Conservation (phyloP, 2,113 vertebrate species). For the Cercocebus atys region DNA sequence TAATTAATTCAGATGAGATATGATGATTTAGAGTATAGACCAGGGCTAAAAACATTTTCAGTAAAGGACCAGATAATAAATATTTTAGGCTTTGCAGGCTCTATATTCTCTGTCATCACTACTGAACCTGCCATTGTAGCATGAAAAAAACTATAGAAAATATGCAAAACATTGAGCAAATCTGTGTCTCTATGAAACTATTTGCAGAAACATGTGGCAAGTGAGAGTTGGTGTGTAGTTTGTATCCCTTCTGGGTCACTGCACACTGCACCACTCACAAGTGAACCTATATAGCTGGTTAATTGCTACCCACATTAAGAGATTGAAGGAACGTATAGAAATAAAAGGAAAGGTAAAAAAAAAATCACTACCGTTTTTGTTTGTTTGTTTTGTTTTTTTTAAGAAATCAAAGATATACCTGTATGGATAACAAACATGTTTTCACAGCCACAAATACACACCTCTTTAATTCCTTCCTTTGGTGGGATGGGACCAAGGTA, state of each 20-base stretch:
- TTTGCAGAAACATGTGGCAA: background rate
- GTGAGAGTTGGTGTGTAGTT: background rate
- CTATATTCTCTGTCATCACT: background rate
- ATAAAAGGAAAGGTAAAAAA: background rate
- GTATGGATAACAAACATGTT: background rate
- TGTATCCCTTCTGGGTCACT: background rate
- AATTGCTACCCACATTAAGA: background rate
- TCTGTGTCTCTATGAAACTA: background rate
- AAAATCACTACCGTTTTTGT: background rate
- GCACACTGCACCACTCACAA: background rate
- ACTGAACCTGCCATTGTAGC: background rate
- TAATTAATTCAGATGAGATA: background rate
- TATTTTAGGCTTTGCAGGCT: background rate
- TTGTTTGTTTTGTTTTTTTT: background rate
- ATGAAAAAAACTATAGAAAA: background rate
- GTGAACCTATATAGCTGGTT: background rate
- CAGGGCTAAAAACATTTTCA: background rate
- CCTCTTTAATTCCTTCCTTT: background rate
- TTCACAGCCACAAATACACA: background rate
- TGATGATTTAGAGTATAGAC: background rate
- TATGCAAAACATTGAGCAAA: background rate
- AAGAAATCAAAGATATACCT: background rate
- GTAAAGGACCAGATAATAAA: background rate
- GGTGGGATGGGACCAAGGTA: background rate
- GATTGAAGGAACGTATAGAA: background rate